A percentile compares a stretch with the other conserved stretches of the same genome.
These are phyloP conservation scores for Neodiprion fabricii DNA, from an alignment of 1,140 invertebrate species.

Conservation along the genomic window DNA sequence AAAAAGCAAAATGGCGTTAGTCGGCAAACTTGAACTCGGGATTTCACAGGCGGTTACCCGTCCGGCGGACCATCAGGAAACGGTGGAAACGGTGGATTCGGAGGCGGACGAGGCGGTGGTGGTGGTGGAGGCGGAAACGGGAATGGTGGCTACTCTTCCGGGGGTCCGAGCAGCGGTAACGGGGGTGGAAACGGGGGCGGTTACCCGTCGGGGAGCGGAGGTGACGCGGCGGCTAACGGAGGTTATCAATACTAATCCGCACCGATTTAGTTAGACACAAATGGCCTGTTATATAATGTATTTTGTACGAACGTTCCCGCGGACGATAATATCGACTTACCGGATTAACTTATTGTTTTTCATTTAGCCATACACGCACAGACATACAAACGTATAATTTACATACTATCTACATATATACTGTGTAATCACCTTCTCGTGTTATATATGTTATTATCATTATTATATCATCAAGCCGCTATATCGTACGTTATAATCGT, in stretches of 20 bases:
- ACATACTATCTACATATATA: background rate
- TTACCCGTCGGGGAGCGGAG: constrained; percentile 54
- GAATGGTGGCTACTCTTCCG: constrained; percentile 22
- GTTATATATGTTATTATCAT: too few relatives aligned
- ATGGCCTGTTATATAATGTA: too few relatives aligned
- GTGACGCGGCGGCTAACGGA: constrained; percentile 54
- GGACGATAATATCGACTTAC: too few relatives aligned
- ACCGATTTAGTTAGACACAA: too few relatives aligned
- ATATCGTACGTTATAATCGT: too few relatives aligned
- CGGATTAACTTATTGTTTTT: background rate
- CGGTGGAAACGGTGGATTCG: constrained; percentile 27
- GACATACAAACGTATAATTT: constrained; percentile 1
- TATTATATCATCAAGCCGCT: too few relatives aligned
- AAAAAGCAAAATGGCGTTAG: background rate
- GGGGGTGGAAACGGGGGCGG: constrained; percentile 37
- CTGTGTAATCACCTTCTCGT: too few relatives aligned
- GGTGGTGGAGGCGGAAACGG: constrained; percentile 20
- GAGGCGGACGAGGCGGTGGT: constrained; percentile 27
- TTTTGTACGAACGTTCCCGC: too few relatives aligned
- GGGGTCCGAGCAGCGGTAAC: constrained; percentile 30
- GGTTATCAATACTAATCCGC: constrained; percentile 57
- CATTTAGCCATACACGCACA: background rate
- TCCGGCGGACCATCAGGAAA: constrained; percentile 37
- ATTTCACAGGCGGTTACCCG: constrained; percentile 36
- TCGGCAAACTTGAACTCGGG: background rate